Evolutionary conservation across 2,888 invertebrate genomes (phyloP), one percentile per base, ranked within the genome.

Genomic region (Drosophila mettleri): DNA sequence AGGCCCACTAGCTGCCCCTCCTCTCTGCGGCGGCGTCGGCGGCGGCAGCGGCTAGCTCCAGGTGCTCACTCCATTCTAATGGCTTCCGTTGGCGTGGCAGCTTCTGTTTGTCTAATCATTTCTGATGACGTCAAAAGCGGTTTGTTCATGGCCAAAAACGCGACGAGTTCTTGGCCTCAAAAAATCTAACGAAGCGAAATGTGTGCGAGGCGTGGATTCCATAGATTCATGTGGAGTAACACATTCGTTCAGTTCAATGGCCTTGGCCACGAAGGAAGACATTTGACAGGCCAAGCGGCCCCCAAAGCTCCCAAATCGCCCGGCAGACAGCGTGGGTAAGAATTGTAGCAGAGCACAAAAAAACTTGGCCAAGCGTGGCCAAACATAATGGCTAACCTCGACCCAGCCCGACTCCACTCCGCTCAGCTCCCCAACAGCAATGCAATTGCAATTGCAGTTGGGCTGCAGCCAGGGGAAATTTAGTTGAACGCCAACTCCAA

Each of bases 11-110:
- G 46, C 43, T 39, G 52, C 48, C 24, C 7, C 58, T 49, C 39
- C 65, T 43, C 54, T 38, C 55, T 51, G n/a, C n/a, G n/a, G n/a
- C n/a, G 38, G 9, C 14, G 39, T 7, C 16, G 34, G 14, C 14
- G 52, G 29, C 34, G 4, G 2, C 65, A 22, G 31, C 20, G 43
- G 33, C 33, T 33, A 16, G 2, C 48, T 18, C 49, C 34, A 34
- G 34, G 22, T 22, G 34, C 34, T 20, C 62, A 27, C 10, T 61
- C 60, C 51, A 52, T 78, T 45, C 85, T 69, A 87, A 87, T 82
- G 82, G 85, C 82, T 82, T 82, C 87, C 87, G 82, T 87, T 82
- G 87, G 79, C 63, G 85, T 76, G 69, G 73, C 63, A 69, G 73
- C 75, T 73, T 69, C 76, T 68, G 63, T 61, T 55, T 62, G 53